Conservation (phyloP, 2,113 vertebrate species). For the Elachura formosa region DNA sequence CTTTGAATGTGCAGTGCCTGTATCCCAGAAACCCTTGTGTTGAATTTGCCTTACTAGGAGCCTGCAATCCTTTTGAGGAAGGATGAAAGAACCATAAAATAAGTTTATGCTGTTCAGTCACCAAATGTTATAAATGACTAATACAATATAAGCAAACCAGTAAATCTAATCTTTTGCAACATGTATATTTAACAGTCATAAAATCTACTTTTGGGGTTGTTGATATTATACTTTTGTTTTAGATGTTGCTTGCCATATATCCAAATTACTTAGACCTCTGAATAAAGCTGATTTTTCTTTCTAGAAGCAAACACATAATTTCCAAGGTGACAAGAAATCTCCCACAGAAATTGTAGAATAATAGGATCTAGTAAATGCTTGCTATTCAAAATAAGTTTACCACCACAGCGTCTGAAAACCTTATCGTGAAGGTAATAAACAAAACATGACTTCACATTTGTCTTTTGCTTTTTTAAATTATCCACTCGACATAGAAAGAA, state of each 20-base stretch:
- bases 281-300: slow-evolving; percentile 28
- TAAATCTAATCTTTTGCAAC: slow-evolving; percentile 36
- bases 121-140: slow-evolving; percentile 23
- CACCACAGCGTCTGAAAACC: not conserved
- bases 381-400: slow-evolving; percentile 2
- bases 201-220: slow-evolving; percentile 6
- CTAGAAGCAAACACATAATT: not conserved
- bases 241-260: not conserved
- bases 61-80: not conserved
- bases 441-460: not conserved
- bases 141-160: not conserved
- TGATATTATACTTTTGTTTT: slow-evolving; percentile 7
- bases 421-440: not conserved
- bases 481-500: not conserved
- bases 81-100: slow-evolving; percentile 23
- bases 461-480: not conserved
- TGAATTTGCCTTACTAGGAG: not conserved
- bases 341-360: slow-evolving; percentile 9
- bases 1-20: not conserved
- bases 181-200: slow-evolving; percentile 39
- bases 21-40: not conserved
- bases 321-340: slow-evolving; percentile 28
- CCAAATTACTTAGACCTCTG: not conserved
- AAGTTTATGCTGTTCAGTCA: slow-evolving; percentile 21
- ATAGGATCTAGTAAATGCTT: slow-evolving; percentile 5